phyloP scores from a whole-genome alignment of 2,888 invertebrate genomes.

The Sesia apiformis region DNA sequence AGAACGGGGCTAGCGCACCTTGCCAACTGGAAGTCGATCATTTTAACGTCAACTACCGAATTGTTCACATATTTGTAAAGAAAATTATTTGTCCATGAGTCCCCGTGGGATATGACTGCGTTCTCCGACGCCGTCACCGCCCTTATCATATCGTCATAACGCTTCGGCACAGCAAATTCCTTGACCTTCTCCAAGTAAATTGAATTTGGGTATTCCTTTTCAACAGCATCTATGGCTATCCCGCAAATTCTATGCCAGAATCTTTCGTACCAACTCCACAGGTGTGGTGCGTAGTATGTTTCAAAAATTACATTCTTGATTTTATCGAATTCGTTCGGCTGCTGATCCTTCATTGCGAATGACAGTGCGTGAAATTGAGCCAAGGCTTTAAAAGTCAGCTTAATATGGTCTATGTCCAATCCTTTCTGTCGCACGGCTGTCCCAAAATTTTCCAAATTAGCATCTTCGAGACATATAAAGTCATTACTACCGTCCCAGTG shows the following conservation, averaged over 20 bases:
- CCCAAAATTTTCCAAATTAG: constrained; percentile 51
- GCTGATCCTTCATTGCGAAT: constrained; percentile 73
- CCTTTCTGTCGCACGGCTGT: constrained; percentile 63
- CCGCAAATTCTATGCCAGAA: constrained; percentile 66
- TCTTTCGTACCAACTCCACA: constrained; percentile 72
- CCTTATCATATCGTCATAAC: constrained; percentile 61
- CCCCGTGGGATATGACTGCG: constrained; percentile 81
- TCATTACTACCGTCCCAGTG: constrained; percentile 70
- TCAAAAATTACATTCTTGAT: constrained; percentile 60
- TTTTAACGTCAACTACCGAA: constrained; percentile 53
- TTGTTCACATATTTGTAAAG: constrained; percentile 57
- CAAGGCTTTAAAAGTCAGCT: constrained; percentile 60
- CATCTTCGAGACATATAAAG: constrained; percentile 73
- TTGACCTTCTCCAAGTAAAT: constrained; percentile 73
- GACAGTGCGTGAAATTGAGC: constrained; percentile 77
- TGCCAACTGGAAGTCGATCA: constrained; percentile 82
- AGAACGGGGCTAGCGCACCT: constrained; percentile 73
- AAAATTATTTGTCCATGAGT: constrained; percentile 86
- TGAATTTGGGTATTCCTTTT: constrained; percentile 75
- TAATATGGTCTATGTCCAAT: constrained; percentile 64
- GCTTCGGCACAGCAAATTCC: constrained; percentile 65
- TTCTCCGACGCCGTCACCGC: constrained; percentile 46
- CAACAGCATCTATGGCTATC: constrained; percentile 77
- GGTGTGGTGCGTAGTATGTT: constrained; percentile 71
- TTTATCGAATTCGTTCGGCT: constrained; percentile 59